Conservation (phyloP, 2,113 vertebrate genomes). For the Nicator chloris region DNA sequence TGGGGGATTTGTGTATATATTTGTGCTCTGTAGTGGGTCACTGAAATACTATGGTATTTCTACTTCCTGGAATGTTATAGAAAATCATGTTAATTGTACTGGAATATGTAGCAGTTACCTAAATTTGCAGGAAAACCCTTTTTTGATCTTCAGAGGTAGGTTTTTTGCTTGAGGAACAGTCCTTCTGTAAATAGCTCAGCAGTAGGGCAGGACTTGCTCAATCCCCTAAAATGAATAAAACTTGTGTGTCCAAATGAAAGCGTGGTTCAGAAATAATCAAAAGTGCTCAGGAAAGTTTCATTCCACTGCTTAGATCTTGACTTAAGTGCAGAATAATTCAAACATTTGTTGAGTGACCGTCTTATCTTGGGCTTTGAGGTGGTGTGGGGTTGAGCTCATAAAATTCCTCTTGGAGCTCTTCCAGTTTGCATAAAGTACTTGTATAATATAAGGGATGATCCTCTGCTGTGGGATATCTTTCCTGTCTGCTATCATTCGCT, state of each 20-base stretch:
- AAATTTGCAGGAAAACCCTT: neutral
- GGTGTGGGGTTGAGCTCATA: neutral
- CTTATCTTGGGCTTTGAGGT: neutral
- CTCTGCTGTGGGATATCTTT: neutral
- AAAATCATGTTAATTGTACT: neutral
- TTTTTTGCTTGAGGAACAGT: neutral
- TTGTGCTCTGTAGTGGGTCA: neutral
- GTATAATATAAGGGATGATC: neutral
- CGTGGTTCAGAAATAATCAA: neutral
- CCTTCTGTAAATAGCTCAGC: neutral
- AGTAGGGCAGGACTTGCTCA: neutral
- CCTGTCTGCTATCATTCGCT: neutral
- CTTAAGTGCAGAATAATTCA: neutral
- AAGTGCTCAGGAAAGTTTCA: neutral
- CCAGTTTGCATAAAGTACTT: neutral
- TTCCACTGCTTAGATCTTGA: neutral
- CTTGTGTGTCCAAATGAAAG: neutral
- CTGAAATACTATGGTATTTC: neutral
- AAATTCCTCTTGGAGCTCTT: neutral
- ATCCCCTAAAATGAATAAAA: neutral
- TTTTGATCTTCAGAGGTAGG: neutral
- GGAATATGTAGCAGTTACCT: neutral
- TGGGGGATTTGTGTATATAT: neutral
- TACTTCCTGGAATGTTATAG: neutral
- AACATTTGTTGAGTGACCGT: neutral